These are phyloP conservation scores for Mantis religiosa DNA, from an alignment of 2,888 invertebrate species.

Conservation along the genomic window DNA sequence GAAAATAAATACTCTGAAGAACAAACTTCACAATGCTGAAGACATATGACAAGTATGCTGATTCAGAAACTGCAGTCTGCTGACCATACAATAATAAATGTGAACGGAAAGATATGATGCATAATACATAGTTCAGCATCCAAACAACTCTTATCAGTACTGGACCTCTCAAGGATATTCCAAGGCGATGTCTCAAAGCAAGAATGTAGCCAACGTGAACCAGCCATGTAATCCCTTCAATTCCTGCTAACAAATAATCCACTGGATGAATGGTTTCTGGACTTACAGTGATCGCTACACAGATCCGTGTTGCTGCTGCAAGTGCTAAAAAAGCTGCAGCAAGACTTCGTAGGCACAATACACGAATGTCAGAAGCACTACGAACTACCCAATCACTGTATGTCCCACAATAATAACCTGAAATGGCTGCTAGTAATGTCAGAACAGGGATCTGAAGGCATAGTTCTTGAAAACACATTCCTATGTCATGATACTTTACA, in stretches of 20 bases:
- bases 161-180: conserved; percentile 69
- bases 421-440: conserved; percentile 66
- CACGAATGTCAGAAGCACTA: conserved; percentile 49
- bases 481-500: conserved; percentile 66
- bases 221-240: conserved; percentile 74
- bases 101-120: conserved; percentile 65
- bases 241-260: conserved; percentile 66
- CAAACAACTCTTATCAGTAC: conserved; percentile 63
- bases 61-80: conserved; percentile 1
- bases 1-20: conserved; percentile 63
- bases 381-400: conserved; percentile 59
- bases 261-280: conserved; percentile 48
- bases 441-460: conserved; percentile 73
- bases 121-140: conserved; percentile 62
- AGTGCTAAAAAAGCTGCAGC: conserved; percentile 59
- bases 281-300: conserved; percentile 39
- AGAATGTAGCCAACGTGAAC: conserved; percentile 73
- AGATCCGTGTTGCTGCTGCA: conserved; percentile 52
- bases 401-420: conserved; percentile 77
- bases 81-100: conserved; percentile 46
- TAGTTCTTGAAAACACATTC: conserved; percentile 80
- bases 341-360: conserved; percentile 52
- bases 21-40: conserved; percentile 60
- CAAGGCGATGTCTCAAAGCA: conserved; percentile 53
- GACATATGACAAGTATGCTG: conserved; percentile 42